phyloP scores from a whole-genome alignment of 2,113 vertebrate species.

The Ardeotis arabs region DNA sequence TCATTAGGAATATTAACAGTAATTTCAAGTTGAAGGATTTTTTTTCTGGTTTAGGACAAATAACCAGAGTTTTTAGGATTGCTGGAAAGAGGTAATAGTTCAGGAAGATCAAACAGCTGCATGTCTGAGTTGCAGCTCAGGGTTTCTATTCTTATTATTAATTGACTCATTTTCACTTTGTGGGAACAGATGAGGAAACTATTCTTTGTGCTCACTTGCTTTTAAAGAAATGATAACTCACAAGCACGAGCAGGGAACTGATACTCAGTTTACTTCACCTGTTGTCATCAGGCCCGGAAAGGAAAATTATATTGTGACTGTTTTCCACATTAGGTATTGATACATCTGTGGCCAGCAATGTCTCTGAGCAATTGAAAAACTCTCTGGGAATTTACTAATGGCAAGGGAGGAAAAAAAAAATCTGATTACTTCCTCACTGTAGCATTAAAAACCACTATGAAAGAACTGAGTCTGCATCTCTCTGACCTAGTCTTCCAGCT shows the following conservation, averaged over 20 bases:
- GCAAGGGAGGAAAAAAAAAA: neutral
- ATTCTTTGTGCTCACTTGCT: neutral
- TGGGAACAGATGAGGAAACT: neutral
- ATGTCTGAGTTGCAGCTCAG: neutral
- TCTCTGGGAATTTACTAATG: neutral
- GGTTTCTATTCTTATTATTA: neutral
- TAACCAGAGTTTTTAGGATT: neutral
- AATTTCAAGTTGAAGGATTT: neutral
- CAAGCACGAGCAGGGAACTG: neutral
- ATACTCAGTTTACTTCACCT: neutral
- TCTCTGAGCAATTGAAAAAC: neutral
- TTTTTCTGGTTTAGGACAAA: neutral
- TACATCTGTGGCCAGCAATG: neutral
- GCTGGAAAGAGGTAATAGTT: neutral
- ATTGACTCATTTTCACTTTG: neutral
- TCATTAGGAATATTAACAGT: neutral
- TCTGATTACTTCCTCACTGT: neutral
- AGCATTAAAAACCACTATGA: neutral
- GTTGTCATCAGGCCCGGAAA: neutral
- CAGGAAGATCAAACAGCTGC: neutral
- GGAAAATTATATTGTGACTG: neutral
- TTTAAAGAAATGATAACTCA: neutral
- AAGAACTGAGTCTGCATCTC: neutral
- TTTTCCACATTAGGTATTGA: neutral
- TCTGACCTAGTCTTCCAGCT: neutral